phyloP scores from a whole-genome alignment of 2,113 vertebrate species.

The Pygoscelis antarcticus region DNA sequence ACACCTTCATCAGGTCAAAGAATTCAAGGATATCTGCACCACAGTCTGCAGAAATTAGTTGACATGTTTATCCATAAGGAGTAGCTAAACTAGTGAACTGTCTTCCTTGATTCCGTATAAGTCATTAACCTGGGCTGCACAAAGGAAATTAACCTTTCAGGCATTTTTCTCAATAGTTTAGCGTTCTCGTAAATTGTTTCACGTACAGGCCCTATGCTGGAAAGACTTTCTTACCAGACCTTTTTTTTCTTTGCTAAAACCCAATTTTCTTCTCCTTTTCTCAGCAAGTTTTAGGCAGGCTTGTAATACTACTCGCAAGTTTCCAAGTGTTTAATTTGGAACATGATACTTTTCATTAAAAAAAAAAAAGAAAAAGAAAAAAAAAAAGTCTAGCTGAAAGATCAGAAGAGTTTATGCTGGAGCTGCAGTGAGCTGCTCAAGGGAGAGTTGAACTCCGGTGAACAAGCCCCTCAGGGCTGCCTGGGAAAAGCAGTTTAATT shows the following conservation, averaged over 20 bases:
- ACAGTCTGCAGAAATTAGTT: not conserved
- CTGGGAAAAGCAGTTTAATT: not conserved
- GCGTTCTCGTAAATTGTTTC: slow-evolving; percentile 3
- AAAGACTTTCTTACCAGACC: not conserved
- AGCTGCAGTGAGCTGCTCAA: not conserved
- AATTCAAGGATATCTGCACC: not conserved
- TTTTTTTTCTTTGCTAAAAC: not conserved
- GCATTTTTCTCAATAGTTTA: not conserved
- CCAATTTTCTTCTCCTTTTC: not conserved
- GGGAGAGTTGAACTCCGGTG: not conserved
- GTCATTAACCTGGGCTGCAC: not conserved
- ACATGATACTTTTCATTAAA: not conserved
- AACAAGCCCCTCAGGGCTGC: not conserved
- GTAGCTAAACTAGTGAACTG: not conserved
- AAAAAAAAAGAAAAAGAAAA: not conserved
- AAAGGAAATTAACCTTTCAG: slow-evolving; percentile 28
- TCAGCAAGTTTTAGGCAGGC: not conserved
- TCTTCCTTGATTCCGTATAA: not conserved
- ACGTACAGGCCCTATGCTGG: not conserved
- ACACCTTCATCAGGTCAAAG: not conserved
- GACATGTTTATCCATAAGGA: not conserved
- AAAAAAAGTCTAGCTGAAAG: not conserved
- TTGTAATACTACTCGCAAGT: not conserved
- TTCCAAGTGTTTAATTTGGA: slow-evolving; percentile 55
- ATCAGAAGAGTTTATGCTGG: not conserved